Evolutionary conservation across 2,113 vertebrate species (phyloP), one percentile per base, ranked within the genome.

Genomic region (Hiodon alosoides): DNA sequence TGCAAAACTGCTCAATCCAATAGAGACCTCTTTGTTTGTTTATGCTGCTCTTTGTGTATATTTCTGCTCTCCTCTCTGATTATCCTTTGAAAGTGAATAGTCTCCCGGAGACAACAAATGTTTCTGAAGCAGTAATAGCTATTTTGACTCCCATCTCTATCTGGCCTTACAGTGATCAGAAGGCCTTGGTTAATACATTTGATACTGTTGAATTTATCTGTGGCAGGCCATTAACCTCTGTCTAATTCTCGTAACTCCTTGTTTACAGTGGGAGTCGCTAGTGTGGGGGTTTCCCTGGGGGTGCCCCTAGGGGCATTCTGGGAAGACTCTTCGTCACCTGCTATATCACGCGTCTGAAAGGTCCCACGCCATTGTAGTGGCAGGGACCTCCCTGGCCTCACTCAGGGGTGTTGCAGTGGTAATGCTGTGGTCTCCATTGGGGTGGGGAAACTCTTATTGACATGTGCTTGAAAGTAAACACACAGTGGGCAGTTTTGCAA

Each of bases 201-300:
- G 66, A 68, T 50, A 69, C 14, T 3, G 81, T 76, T 81, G 81
- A 85, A 85, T 90, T 89, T 88, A 87, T 90, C 86, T 91, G 81
- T 85, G 86, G 87, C 85, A 82, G 75, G 78, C 73, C 84, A 89
- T 90, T 87, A 86, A 82, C 80, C 78, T 77, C 79, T 78, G 75
- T 73, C 73, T 73, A 79, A 81, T 77, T 80, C 81, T 81, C 78
- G 83, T 80, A 80, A 79, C 76, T 79, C 71, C 71, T 67, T 77
- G 64, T 66, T 9, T 78, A 78, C 78, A 78, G 79, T 80, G 74
- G 79, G 31, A 31, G 31, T 31, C 2, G 31, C 31, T 31, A 31
- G 31, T 31, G 0, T 31, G 31, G 31, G 1, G 31, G 31, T 31
- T 31, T 31, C 31, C 31, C 31, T 31, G 31, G 31, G 17, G 10